phyloP scores from a whole-genome alignment of 2,888 invertebrate genomes.

The Netelia inedita region DNA sequence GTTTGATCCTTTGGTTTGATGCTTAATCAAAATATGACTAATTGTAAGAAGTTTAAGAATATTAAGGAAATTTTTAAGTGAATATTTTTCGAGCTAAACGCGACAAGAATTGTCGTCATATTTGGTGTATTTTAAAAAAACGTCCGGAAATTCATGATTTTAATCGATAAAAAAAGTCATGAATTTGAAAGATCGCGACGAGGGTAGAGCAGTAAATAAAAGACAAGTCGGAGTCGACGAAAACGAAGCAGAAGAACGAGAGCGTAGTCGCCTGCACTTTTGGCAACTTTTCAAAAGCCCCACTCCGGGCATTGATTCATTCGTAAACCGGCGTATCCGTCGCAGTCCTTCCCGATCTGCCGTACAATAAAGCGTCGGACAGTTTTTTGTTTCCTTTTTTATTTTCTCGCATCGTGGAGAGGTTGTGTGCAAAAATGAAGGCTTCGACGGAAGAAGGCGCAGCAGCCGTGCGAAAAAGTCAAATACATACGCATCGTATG shows the following conservation, averaged over 20 bases:
- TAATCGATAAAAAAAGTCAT: not conserved
- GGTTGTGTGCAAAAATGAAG: constrained; percentile 44
- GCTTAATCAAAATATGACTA: not conserved
- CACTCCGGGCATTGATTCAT: constrained; percentile 23
- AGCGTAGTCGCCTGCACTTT: constrained; percentile 64
- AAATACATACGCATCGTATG: not conserved
- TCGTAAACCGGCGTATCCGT: constrained; percentile 26
- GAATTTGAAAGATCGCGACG: constrained; percentile 13
- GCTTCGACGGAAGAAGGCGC: constrained; percentile 24
- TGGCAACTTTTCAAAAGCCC: constrained; percentile 68
- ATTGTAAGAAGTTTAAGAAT: too few relatives aligned
- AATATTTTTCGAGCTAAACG: too few relatives aligned
- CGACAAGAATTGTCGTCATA: too few relatives aligned
- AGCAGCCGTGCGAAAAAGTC: not conserved
- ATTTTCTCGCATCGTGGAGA: constrained; percentile 11
- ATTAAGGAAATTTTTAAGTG: too few relatives aligned
- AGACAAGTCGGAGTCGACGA: constrained; percentile 31
- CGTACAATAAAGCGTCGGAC: constrained; percentile 7
- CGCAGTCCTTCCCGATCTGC: not conserved
- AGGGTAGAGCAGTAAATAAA: constrained; percentile 25
- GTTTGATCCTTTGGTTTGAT: not conserved
- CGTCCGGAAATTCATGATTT: not conserved
- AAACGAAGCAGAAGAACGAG: constrained; percentile 48
- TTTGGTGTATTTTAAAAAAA: not conserved
- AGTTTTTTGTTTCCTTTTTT: constrained; percentile 5